Conservation (phyloP, 1,140 invertebrate genomes). For the Augochlora pura region DNA sequence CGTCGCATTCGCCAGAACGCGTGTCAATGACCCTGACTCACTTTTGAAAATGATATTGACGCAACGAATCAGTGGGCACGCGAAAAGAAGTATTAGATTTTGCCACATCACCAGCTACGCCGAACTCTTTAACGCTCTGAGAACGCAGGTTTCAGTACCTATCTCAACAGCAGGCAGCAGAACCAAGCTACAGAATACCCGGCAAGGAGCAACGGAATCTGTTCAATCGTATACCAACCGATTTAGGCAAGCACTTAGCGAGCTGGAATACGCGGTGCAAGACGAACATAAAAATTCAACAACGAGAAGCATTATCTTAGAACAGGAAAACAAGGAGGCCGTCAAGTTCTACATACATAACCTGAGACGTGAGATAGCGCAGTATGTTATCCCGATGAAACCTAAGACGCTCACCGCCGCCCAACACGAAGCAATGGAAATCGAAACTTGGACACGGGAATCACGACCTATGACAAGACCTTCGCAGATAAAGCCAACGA, state of each 20-base stretch:
- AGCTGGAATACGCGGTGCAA: too few species aligned
- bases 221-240: too few species aligned
- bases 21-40: not conserved
- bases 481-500: too few species aligned
- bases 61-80: not conserved
- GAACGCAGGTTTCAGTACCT: not conserved
- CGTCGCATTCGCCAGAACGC: not conserved
- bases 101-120: too few species aligned
- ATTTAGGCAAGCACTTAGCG: too few species aligned
- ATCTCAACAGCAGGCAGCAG: too few species aligned
- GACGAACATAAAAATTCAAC: not conserved
- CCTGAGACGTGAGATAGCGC: not conserved
- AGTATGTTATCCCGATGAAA: not conserved
- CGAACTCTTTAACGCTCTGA: not conserved
- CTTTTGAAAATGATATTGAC: not conserved
- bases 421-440: not conserved
- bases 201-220: too few species aligned
- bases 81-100: too few species aligned
- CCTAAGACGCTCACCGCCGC: not conserved
- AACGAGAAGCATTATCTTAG: not conserved
- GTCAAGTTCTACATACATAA: not conserved
- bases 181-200: too few species aligned
- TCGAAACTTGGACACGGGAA: not conserved
- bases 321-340: not conserved
- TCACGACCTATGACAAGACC: not conserved